Evolutionary conservation across 23 tunicate species (phyloP).

Genomic region (Halocynthia aurantium): DNA sequence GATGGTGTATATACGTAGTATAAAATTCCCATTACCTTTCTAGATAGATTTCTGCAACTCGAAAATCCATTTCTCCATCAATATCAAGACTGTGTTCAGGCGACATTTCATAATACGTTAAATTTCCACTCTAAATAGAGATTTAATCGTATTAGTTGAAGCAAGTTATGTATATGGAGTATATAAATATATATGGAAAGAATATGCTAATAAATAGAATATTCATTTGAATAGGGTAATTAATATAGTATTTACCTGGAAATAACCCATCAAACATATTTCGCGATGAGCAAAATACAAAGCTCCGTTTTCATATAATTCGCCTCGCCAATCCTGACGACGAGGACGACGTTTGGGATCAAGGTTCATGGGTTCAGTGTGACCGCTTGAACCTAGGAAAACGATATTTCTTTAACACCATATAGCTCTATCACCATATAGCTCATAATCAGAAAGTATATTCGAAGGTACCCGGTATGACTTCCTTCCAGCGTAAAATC

Average conservation of each 20-base stretch:
- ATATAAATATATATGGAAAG: background rate
- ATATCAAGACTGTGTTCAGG: constrained; percentile 46
- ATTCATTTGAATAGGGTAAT: background rate
- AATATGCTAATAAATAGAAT: background rate
- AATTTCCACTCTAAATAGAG: constrained; percentile 24
- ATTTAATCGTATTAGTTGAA: no score
- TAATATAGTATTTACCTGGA: constrained; percentile 23
- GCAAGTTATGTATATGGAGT: background rate
- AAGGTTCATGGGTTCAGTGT: constrained; percentile 36
- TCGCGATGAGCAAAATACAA: constrained; percentile 30
- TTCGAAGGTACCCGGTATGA: background rate
- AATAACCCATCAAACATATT: constrained; percentile 13
- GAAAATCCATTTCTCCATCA: constrained; percentile 38
- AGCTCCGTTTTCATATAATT: constrained; percentile 47
- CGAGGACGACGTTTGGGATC: constrained; percentile 33
- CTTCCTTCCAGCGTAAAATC: constrained; percentile 48
- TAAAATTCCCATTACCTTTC: constrained; percentile 8
- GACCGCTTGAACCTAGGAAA: constrained; percentile 7
- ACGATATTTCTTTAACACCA: background rate
- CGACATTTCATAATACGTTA: constrained; percentile 40
- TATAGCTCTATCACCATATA: background rate
- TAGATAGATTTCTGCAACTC: constrained; percentile 34
- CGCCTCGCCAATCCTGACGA: constrained; percentile 56
- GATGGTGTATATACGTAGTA: no score
- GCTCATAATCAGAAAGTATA: background rate